phyloP scores from a whole-genome alignment of 2,888 invertebrate genomes.

The Thera britannica region DNA sequence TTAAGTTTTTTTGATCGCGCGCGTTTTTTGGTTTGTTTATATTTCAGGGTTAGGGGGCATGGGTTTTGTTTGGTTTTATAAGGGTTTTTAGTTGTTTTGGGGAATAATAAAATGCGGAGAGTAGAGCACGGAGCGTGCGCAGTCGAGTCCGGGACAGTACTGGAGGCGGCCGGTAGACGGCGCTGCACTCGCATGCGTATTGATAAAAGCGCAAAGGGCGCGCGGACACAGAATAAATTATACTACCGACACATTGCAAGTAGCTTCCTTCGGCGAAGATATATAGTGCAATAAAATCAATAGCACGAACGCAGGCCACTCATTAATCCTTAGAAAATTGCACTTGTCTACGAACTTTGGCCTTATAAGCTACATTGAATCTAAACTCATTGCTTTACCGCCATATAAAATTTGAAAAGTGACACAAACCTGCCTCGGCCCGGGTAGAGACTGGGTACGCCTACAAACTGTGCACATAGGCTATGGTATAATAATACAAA shows the following conservation, averaged over 20 bases:
- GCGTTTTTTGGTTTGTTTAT: conserved; percentile 12
- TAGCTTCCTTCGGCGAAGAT: conserved; percentile 11
- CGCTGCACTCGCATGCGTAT: conserved; percentile 56
- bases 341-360: not conserved
- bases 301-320: conserved; percentile 2
- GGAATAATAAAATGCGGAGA: conserved; percentile 66
- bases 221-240: conserved; percentile 12
- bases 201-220: conserved; percentile 79
- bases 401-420: not conserved
- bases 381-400: not conserved
- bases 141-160: conserved; percentile 65
- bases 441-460: conserved; percentile 14
- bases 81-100: conserved; percentile 65
- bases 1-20: conserved; percentile 51
- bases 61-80: conserved; percentile 33
- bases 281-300: not conserved
- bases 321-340: not conserved
- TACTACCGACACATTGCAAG: conserved; percentile 1
- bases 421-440: not conserved
- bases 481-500: conserved; percentile 4
- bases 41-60: not conserved
- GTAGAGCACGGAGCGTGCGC: conserved; percentile 77
- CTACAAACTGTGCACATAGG: conserved; percentile 8
- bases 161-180: conserved; percentile 70
- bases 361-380: not conserved